Evolutionary conservation across 2,888 invertebrate species (phyloP).

Genomic region (Microplitis deprimator): DNA sequence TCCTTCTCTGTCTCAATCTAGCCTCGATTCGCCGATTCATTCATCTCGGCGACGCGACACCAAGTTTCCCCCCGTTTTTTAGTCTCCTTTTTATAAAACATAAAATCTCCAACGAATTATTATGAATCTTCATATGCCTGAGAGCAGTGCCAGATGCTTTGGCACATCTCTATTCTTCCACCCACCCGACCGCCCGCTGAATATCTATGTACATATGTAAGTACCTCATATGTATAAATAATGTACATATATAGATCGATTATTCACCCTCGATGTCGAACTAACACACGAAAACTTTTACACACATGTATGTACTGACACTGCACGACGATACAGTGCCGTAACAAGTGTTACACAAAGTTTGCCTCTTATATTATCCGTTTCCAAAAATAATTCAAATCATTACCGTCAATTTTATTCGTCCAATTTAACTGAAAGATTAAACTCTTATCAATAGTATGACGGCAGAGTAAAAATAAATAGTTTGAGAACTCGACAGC

Average conservation of each 20-base stretch:
- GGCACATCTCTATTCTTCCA: conserved; percentile 16
- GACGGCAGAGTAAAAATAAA: background rate
- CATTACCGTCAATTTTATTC: background rate
- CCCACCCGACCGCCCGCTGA: too few species aligned
- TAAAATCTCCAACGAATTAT: conserved; percentile 21
- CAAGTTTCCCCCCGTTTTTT: background rate
- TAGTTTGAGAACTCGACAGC: background rate
- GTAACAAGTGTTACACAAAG: background rate
- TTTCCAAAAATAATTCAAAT: background rate
- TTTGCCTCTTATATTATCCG: background rate
- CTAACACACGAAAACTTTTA: background rate
- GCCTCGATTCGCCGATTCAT: conserved; percentile 21
- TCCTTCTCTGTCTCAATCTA: conserved; percentile 6
- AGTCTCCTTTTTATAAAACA: conserved; percentile 1
- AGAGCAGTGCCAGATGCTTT: conserved; percentile 26
- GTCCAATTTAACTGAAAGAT: background rate
- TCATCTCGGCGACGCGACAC: conserved; percentile 20
- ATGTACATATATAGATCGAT: conserved; percentile 13
- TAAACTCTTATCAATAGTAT: background rate
- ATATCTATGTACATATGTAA: background rate
- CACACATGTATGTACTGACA: background rate
- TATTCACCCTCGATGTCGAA: conserved; percentile 14
- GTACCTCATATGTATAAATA: conserved; percentile 1
- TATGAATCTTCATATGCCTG: conserved; percentile 17
- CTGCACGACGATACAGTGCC: background rate